Percentiles rank a stretch among this genome's conserved stretches.
Conservation (phyloP, 2,888 invertebrate genomes). For the Apoderus coryli region DNA sequence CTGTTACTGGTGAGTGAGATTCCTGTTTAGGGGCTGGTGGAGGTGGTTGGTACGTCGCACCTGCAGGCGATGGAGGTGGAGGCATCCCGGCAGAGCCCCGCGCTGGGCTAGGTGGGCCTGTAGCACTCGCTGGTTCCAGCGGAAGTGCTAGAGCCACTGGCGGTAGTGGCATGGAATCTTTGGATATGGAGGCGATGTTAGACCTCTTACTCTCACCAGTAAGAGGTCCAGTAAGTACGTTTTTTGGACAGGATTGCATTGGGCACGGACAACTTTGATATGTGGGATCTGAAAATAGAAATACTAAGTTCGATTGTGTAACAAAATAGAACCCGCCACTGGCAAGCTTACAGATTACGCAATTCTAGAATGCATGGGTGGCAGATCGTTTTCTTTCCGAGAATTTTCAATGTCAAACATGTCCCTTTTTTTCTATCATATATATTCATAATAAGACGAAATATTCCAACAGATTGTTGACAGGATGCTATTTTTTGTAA, state of each 20-base stretch:
- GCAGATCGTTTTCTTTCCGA: no score
- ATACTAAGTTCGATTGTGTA: no score
- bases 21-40: slow-evolving; percentile 22
- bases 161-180: slow-evolving; percentile 32
- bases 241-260: slow-evolving; percentile 93
- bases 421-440: no score
- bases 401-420: no score
- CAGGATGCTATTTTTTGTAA: no score
- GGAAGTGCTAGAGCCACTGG: slow-evolving; percentile 37
- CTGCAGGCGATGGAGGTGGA: slow-evolving; percentile 43
- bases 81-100: slow-evolving; percentile 53
- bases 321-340: no score
- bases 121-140: slow-evolving; percentile 35
- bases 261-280: slow-evolving; percentile 73
- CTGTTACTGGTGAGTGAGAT: no score
- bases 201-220: slow-evolving; percentile 82
- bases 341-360: no score
- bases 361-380: no score
- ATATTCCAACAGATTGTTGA: no score
- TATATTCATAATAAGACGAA: no score
- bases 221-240: slow-evolving; percentile 96
- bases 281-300: slow-evolving; percentile 34
- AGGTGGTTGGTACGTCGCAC: slow-evolving; percentile 32
- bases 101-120: slow-evolving; percentile 54
- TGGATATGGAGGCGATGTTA: slow-evolving; percentile 30